Evolutionary conservation across 2,113 vertebrate genomes (phyloP).

Genomic region (Cyanocitta stelleri): DNA sequence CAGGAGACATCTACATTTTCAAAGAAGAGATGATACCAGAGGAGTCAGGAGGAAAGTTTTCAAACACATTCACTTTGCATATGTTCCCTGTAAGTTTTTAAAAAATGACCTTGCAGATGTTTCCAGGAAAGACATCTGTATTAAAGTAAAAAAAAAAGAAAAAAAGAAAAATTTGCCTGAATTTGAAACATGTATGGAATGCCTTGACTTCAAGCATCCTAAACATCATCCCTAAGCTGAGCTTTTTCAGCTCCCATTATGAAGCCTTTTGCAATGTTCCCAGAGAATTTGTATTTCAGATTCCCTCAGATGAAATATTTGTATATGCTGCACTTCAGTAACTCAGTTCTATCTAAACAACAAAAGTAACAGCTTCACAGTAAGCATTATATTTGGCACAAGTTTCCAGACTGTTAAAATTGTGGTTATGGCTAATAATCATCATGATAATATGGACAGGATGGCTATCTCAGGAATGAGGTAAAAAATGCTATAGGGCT

Average conservation of each 20-base stretch:
- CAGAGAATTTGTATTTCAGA: conserved; percentile 13
- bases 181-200: not conserved
- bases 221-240: not conserved
- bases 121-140: conserved; percentile 4
- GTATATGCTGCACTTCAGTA: not conserved
- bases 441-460: not conserved
- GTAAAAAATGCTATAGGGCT: not conserved
- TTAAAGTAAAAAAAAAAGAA: not conserved
- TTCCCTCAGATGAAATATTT: not conserved
- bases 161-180: not conserved
- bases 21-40: conserved; percentile 62
- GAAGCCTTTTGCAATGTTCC: not conserved
- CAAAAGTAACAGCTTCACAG: not conserved
- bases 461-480: not conserved
- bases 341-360: not conserved
- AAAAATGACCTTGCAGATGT: conserved; percentile 35
- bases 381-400: not conserved
- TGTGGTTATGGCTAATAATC: not conserved
- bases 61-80: conserved; percentile 29
- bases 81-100: not conserved
- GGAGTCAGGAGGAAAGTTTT: conserved; percentile 42
- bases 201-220: not conserved
- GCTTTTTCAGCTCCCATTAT: not conserved
- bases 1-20: conserved; percentile 66
- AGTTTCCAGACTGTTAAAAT: not conserved